Percentiles rank a stretch among this genome's conserved stretches.
Conservation (phyloP, 2,797 vertebrate species). For the Caiman crocodilus region DNA sequence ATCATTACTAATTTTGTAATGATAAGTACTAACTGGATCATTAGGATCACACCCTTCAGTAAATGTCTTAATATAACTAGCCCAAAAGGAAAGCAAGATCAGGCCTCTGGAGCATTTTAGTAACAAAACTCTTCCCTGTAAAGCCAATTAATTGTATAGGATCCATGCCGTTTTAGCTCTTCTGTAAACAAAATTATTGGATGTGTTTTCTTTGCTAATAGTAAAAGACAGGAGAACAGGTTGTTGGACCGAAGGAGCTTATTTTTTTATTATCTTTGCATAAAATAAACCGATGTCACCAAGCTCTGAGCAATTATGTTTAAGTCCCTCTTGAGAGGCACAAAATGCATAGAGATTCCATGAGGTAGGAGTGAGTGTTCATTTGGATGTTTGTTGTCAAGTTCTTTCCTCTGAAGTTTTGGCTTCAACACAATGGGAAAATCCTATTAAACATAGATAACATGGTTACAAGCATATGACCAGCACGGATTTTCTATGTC, state of each 20-base stretch:
- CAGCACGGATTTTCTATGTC: not conserved
- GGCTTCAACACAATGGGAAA: not conserved
- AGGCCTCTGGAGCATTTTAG: not conserved
- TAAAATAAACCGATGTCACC: not conserved
- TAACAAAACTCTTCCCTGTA: slow-evolving; percentile 1
- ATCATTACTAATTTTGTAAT: slow-evolving; percentile 51
- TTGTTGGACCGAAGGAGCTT: not conserved
- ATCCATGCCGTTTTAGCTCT: not conserved
- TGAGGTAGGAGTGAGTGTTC: not conserved
- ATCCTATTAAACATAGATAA: not conserved
- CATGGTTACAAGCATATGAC: not conserved
- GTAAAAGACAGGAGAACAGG: not conserved
- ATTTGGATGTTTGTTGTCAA: not conserved
- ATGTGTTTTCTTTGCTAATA: not conserved
- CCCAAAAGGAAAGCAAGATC: slow-evolving; percentile 23
- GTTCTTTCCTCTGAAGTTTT: not conserved
- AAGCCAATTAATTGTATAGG: not conserved
- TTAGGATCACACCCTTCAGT: slow-evolving; percentile 3
- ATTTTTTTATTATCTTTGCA: not conserved
- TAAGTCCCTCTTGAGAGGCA: not conserved
- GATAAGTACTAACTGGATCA: slow-evolving; percentile 36
- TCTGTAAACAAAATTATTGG: not conserved
- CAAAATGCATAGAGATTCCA: not conserved
- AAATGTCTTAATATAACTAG: slow-evolving; percentile 11
- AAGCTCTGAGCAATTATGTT: not conserved